Evolutionary conservation across 2,888 invertebrate genomes (phyloP).

Genomic region (Epirrhoe tristata): DNA sequence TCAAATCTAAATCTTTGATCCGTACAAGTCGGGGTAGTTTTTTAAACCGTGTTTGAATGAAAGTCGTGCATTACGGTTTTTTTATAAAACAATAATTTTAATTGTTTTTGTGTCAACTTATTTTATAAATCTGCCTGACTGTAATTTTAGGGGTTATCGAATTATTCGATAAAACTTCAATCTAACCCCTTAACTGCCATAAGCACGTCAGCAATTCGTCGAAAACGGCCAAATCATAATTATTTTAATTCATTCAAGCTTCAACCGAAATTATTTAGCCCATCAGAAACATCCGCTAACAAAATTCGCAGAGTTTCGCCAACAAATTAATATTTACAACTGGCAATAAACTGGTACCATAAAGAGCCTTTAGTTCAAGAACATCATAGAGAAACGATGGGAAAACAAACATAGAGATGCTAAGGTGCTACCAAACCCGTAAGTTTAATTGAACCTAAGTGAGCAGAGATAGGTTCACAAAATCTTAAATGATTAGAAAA

Average conservation of each 20-base stretch:
- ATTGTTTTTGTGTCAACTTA: too few species aligned
- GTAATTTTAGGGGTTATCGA: too few species aligned
- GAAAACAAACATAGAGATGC: constrained; percentile 4
- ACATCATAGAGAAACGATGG: constrained; percentile 13
- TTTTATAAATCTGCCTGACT: too few species aligned
- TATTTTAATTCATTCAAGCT: constrained; percentile 44
- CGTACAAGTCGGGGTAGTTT: too few species aligned
- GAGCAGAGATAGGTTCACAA: too few species aligned
- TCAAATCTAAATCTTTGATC: too few species aligned
- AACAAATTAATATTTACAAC: constrained; percentile 55
- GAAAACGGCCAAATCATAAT: constrained; percentile 37
- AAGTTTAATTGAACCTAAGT: too few species aligned
- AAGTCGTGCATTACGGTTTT: too few species aligned
- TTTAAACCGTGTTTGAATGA: too few species aligned
- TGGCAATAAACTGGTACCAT: constrained; percentile 48
- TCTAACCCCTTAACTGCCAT: constrained; percentile 1
- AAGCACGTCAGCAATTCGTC: constrained; percentile 21
- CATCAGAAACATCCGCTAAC: constrained; percentile 44
- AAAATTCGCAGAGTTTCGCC: constrained; percentile 44
- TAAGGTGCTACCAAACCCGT: too few species aligned
- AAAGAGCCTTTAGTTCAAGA: constrained; percentile 40
- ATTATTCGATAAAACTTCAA: neutral
- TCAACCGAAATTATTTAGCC: constrained; percentile 40
- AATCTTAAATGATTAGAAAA: too few species aligned
- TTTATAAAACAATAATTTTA: too few species aligned